Evolutionary conservation across 2,888 invertebrate species (phyloP), one percentile per base, ranked within the genome.

Genomic region (Achlya flavicornis): DNA sequence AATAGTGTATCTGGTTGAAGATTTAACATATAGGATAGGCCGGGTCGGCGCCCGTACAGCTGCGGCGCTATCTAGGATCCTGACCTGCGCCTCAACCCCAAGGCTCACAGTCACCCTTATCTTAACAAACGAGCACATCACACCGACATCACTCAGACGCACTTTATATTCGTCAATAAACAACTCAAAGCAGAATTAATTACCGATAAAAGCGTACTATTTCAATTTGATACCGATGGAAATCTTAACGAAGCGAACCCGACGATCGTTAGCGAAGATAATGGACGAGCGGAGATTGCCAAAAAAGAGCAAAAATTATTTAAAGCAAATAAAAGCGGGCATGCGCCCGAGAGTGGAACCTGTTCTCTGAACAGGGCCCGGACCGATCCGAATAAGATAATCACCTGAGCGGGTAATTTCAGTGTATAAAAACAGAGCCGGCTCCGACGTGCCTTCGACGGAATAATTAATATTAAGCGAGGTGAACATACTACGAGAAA

Each of bases 281-380:
- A 92, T 91, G 86, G 88, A 80, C 81, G 53, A 77, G 70, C 71
- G 74, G 80, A 86, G 88, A 90, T 92, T 90, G 91, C 91, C 89
- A 91, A 93, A 93, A 88, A 91, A 83, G 87, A 92, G 87, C 89
- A 93, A 93, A 91, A 90, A 85, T 87, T 83, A 81, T 86, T 85
- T 88, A 92, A 92, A 92, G 86, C 91, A 93, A 93, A 93, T 91
- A 92, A 92, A 93, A 88, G 81, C 86, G 85, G 81, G 86, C 89
- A 81, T 86, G 90, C 88, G 88, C 83, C 80, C 76, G 81, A 74
- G 79, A 73, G 77, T 68, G 80, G 81, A 90, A 92, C 92, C 89
- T 77, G 91, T 91, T 89, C 72, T 72, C 75, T 77, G 81, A 80
- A 77, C 77, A 70, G 74, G 81, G 78, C 76, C 53, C 77, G 81